Conservation (phyloP, 2,888 invertebrate genomes). For the Diplolepis rosae region DNA sequence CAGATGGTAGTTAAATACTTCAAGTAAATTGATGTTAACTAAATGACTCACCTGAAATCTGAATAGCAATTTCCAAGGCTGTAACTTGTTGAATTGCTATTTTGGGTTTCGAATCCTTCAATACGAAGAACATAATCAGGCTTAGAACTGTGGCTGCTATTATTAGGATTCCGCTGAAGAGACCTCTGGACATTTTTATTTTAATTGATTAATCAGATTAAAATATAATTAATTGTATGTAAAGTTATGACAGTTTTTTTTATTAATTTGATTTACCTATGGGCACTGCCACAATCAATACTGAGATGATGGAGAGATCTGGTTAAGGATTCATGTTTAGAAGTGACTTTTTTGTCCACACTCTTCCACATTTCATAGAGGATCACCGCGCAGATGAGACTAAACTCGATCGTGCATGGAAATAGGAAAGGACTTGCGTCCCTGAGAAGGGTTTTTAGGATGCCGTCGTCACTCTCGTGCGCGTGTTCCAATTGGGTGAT, state of each 20-base stretch:
- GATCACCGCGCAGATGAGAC: conserved; percentile 88
- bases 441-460: conserved; percentile 78
- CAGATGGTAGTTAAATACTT: no score
- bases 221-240: neutral
- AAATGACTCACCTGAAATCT: conserved; percentile 56
- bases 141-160: conserved; percentile 90
- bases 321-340: conserved; percentile 71
- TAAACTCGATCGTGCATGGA: conserved; percentile 94
- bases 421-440: conserved; percentile 88
- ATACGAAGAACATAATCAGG: conserved; percentile 92
- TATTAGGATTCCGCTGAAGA: conserved; percentile 83
- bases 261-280: conserved; percentile 74
- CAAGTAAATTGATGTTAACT: neutral
- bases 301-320: conserved; percentile 67
- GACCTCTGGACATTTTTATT: conserved; percentile 76
- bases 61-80: conserved; percentile 64
- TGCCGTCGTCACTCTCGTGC: conserved; percentile 65
- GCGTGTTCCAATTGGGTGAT: conserved; percentile 82
- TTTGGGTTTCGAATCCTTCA: conserved; percentile 76
- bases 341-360: conserved; percentile 78
- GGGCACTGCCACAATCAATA: conserved; percentile 89
- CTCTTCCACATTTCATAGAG: conserved; percentile 93
- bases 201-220: neutral
- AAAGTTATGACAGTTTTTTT: neutral
- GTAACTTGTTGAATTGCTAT: conserved; percentile 69